Conservation (phyloP, 1,140 invertebrate genomes). For the Anastatus disparis region DNA sequence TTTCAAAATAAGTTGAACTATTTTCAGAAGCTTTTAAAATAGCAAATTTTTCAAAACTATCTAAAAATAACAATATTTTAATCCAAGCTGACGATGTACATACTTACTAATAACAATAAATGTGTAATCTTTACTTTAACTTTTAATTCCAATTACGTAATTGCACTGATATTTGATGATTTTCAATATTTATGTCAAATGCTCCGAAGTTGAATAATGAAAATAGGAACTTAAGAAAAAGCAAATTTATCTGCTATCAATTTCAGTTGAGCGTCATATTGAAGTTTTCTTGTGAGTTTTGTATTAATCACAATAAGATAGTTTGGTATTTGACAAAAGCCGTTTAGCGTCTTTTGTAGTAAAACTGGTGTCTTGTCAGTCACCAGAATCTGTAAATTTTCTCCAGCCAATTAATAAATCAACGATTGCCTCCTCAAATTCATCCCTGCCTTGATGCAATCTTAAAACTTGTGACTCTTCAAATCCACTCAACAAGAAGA, state of each 20-base stretch:
- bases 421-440: constrained; percentile 56
- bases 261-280: constrained; percentile 59
- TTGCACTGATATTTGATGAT: constrained; percentile 17
- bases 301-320: constrained; percentile 12
- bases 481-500: constrained; percentile 20
- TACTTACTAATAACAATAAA: constrained; percentile 24
- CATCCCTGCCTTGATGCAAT: constrained; percentile 59
- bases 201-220: constrained; percentile 27
- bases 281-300: constrained; percentile 48
- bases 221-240: constrained; percentile 36
- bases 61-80: background rate
- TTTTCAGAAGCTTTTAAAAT: too few species aligned
- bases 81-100: constrained; percentile 19
- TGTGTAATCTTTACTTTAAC: constrained; percentile 38
- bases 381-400: constrained; percentile 65
- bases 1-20: too few species aligned
- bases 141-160: constrained; percentile 33
- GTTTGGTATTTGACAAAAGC: constrained; percentile 53
- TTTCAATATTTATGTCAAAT: constrained; percentile 32
- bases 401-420: constrained; percentile 63
- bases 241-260: constrained; percentile 64
- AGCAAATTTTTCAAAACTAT: too few species aligned
- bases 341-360: constrained; percentile 53
- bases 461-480: constrained; percentile 27
- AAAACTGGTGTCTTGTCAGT: constrained; percentile 62